Evolutionary conservation across 2,113 vertebrate species (phyloP), one percentile per base, ranked within the genome.

Genomic region (Zosterops lateralis): DNA sequence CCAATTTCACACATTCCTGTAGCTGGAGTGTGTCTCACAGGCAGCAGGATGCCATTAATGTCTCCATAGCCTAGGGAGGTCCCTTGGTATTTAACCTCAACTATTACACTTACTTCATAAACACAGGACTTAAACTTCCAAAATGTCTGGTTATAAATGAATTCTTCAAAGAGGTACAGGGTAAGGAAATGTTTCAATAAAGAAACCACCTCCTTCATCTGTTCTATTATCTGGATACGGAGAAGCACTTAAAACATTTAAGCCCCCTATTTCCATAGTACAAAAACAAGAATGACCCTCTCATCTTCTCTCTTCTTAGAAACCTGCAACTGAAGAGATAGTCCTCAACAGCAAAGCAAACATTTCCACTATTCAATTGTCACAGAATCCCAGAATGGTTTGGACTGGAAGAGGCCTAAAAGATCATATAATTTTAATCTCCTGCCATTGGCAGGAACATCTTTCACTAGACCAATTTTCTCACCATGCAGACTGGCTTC

Each of bases 1-100:
- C 57, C 96, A 95, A 96, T 97, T 97, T 97, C 96, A 92, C 82
- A 95, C 75, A 79, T 96, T 95, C 95, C 92, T 89, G 78, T 95
- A 84, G 84, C 73, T 83, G 70, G 58, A 95, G 60, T 60, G 75
- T 88, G 72, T 97, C 81, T 89, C 14, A 12, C 81, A 97, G 87
- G 81, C 38, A 45, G 87, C 85, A 97, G 86, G 67, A 93, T 94
- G 83, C 70, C 26, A n/a, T 92, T 66, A 81, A 93, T 24, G 38
- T 92, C 90, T 87, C 58, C 28, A 28, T 0, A 14, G 92, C 58
- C 65, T 51, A 78, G 74, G 54, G 38, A 89, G 38, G 60, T 93
- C 82, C 68, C 45, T 83, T 68, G 32, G 53, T 3, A 51, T 87
- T 96, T 87, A 79, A 87, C 56, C 44, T 95, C 9, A 16, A 64